Percentiles rank a stretch among this genome's conserved stretches.
These are phyloP conservation scores for Pteruthius melanotis DNA, from an alignment of 2,113 vertebrate species.

Conservation along the genomic window DNA sequence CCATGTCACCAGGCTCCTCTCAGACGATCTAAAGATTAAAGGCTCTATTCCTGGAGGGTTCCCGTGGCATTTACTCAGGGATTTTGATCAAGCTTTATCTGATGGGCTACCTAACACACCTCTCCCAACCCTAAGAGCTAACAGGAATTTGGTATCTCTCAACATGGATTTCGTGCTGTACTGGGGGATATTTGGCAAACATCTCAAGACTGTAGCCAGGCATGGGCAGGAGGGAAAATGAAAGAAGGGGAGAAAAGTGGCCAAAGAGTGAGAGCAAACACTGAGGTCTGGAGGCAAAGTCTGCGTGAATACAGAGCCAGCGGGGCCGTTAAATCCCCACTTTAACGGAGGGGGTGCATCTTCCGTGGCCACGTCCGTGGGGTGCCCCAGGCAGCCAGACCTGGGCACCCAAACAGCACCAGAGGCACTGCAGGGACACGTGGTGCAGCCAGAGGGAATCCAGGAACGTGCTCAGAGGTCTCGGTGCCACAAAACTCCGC, in stretches of 20 bases:
- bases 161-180: slow-evolving; percentile 47
- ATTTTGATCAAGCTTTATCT: slow-evolving; percentile 58
- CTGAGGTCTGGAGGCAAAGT: not conserved
- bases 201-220: slow-evolving; percentile 43
- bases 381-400: not conserved
- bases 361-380: rapidly evolving
- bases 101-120: slow-evolving; percentile 64
- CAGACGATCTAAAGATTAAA: slow-evolving; percentile 53
- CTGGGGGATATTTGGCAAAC: slow-evolving; percentile 59
- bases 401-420: not conserved
- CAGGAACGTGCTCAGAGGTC: not conserved
- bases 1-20: slow-evolving; percentile 58
- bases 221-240: slow-evolving; percentile 8
- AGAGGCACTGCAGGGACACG: rapidly evolving
- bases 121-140: slow-evolving; percentile 57
- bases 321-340: not conserved
- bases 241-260: not conserved
- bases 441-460: rapidly evolving
- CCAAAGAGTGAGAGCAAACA: slow-evolving; percentile 36
- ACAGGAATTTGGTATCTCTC: slow-evolving; percentile 54
- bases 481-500: rapidly evolving
- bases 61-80: slow-evolving; percentile 67
- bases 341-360: rapidly evolving
- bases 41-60: slow-evolving; percentile 65
- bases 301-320: not conserved